phyloP scores from a whole-genome alignment of 2,113 vertebrate genomes.

The Sigmodon hispidus region DNA sequence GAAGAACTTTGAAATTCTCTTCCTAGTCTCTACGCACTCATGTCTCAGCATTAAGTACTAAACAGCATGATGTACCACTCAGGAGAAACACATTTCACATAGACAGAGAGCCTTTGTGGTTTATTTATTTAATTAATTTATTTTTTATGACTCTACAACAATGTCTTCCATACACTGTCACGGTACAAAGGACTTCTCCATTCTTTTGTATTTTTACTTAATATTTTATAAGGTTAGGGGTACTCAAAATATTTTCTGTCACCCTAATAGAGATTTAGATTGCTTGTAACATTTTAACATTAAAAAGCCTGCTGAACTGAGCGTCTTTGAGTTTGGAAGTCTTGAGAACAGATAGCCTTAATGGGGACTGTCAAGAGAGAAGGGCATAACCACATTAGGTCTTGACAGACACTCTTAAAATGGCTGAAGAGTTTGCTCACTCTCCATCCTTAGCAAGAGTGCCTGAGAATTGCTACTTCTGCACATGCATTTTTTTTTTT shows the following conservation, averaged over 20 bases:
- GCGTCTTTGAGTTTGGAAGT: constrained; percentile 11
- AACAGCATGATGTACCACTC: not conserved
- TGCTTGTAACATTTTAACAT: not conserved
- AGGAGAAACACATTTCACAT: not conserved
- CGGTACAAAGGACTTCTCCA: not conserved
- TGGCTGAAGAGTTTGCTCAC: not conserved
- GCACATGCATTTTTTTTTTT: too few species aligned
- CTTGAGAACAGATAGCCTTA: not conserved
- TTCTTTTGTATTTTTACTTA: constrained; percentile 19
- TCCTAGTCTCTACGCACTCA: not conserved
- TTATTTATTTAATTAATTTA: constrained; percentile 12
- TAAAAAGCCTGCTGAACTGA: constrained; percentile 6
- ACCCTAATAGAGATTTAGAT: constrained; percentile 4
- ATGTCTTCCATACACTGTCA: not conserved
- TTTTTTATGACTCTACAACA: constrained; percentile 4
- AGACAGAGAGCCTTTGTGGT: not conserved
- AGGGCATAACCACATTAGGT: not conserved
- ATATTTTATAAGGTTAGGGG: constrained; percentile 6
- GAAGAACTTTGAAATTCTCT: not conserved
- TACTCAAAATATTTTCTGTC: not conserved
- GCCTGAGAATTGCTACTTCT: not conserved
- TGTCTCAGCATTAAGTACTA: not conserved
- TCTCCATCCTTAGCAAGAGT: not conserved
- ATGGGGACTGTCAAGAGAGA: constrained; percentile 15
- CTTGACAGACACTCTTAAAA: constrained; percentile 15